phyloP scores from a whole-genome alignment of 2,888 invertebrate genomes.

The Galeopsomyia nigrocyanea region DNA sequence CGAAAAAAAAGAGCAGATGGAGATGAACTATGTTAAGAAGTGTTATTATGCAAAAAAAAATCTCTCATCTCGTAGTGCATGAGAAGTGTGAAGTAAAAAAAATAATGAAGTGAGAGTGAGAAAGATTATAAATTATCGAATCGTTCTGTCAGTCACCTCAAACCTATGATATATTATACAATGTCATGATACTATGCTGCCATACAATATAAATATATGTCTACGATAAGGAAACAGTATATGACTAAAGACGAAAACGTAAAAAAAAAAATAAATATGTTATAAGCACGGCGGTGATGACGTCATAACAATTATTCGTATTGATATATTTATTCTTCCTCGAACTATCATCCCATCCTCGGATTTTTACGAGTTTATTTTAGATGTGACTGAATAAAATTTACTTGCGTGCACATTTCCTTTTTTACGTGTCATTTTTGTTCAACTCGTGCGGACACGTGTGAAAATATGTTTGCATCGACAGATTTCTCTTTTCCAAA shows the following conservation, averaged over 20 bases:
- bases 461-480: no score
- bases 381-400: no score
- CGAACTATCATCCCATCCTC: neutral
- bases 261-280: conserved; percentile 53
- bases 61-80: conserved; percentile 10
- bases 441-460: no score
- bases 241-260: conserved; percentile 52
- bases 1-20: neutral
- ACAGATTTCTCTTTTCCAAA: no score
- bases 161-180: conserved; percentile 57
- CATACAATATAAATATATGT: conserved; percentile 68
- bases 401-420: no score
- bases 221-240: conserved; percentile 62
- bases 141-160: conserved; percentile 64
- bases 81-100: conserved; percentile 9
- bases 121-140: conserved; percentile 49
- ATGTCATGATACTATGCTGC: conserved; percentile 68
- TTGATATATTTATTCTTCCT: conserved; percentile 30
- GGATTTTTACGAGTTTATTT: no score
- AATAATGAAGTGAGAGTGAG: conserved; percentile 25
- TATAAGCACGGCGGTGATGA: conserved; percentile 50
- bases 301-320: conserved; percentile 39
- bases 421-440: no score
- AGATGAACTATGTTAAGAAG: conserved; percentile 1
- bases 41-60: conserved; percentile 5